Conservation (phyloP, 2,113 vertebrate genomes). For the Triplophysa dalaica region DNA sequence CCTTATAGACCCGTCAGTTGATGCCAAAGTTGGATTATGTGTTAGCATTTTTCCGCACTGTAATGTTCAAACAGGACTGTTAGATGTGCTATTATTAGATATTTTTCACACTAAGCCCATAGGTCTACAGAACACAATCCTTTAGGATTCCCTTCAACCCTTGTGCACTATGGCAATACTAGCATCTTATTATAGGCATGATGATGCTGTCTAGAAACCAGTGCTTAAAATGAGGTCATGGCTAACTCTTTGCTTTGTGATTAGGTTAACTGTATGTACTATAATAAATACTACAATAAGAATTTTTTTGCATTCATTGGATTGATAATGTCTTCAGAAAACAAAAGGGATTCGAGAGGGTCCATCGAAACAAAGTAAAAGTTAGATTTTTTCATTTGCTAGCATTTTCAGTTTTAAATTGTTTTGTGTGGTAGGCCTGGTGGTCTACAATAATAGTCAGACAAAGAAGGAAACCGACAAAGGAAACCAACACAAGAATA, state of each 20-base stretch:
- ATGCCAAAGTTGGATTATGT: constrained; percentile 54
- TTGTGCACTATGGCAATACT: constrained; percentile 39
- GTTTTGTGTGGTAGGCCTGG: constrained; percentile 40
- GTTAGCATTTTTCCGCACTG: constrained; percentile 51
- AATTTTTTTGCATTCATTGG: too few species aligned
- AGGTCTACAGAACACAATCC: constrained; percentile 45
- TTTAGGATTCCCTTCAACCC: constrained; percentile 49
- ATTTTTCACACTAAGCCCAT: constrained; percentile 51
- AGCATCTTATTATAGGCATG: constrained; percentile 27
- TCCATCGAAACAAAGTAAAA: too few species aligned
- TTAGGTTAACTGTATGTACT: background rate
- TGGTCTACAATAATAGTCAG: constrained; percentile 55
- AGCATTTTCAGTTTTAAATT: too few species aligned
- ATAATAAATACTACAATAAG: background rate
- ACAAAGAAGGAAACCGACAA: constrained; percentile 24
- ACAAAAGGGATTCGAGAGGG: too few species aligned
- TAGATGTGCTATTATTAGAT: constrained; percentile 57
- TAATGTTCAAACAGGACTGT: constrained; percentile 37
- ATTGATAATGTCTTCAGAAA: too few species aligned
- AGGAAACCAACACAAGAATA: constrained; percentile 34
- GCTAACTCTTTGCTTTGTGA: constrained; percentile 12
- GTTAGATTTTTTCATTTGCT: too few species aligned
- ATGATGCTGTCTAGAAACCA: constrained; percentile 8
- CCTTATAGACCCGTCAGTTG: constrained; percentile 19
- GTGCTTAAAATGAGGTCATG: background rate